A percentile compares a stretch with the other conserved stretches of the same genome.
phyloP scores from a whole-genome alignment of 1,140 invertebrate species.

The Aphelinus certus region DNA sequence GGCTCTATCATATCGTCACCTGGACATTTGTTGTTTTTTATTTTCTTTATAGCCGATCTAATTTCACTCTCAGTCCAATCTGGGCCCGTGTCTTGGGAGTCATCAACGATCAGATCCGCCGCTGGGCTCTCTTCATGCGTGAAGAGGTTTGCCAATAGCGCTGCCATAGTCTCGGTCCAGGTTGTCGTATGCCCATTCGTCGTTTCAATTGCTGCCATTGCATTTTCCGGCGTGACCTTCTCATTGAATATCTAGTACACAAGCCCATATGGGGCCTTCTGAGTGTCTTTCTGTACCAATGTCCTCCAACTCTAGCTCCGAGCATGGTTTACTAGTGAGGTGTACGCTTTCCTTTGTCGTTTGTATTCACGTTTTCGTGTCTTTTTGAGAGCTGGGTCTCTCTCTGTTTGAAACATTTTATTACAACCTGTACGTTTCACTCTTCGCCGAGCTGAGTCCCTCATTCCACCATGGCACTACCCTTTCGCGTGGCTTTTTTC shows the following conservation, averaged over 20 bases:
- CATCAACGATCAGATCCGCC: neutral
- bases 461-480: constrained; percentile 9
- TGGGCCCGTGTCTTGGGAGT: neutral
- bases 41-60: neutral
- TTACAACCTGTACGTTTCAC: neutral
- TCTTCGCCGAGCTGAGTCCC: neutral
- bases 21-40: neutral
- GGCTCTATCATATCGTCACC: neutral
- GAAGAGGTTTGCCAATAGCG: neutral
- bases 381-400: neutral
- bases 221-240: neutral
- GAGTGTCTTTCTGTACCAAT: no score
- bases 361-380: no score
- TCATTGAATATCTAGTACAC: neutral
- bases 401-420: neutral
- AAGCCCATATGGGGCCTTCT: neutral
- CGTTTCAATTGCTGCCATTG: neutral
- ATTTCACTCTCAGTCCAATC: neutral
- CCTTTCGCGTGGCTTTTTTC: neutral
- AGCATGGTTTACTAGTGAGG: neutral
- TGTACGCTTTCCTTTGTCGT: no score
- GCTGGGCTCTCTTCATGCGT: neutral
- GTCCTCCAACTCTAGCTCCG: neutral
- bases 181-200: neutral
- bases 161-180: neutral